phyloP scores from a whole-genome alignment of 30 jellyfish, hydroid and myxozoan species.

The Hydra vulgaris region DNA sequence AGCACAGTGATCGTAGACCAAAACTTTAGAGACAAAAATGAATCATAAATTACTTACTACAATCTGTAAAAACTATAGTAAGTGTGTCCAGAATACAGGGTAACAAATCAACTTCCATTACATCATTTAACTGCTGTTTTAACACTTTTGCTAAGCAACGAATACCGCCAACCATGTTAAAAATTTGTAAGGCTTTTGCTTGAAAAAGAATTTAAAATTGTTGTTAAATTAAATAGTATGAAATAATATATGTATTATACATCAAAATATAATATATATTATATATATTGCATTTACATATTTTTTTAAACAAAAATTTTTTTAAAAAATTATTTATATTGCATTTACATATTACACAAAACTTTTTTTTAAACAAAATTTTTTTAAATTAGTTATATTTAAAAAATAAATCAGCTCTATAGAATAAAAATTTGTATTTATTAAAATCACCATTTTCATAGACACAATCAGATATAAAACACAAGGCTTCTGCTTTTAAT shows the following conservation, averaged over 20 bases:
- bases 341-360: no score
- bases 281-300: no score
- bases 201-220: not conserved
- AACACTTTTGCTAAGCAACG: constrained; percentile 30
- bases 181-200: constrained; percentile 43
- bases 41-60: constrained; percentile 21
- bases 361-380: no score
- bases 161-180: constrained; percentile 59
- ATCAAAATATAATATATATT: no score
- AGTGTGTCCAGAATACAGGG: constrained; percentile 37
- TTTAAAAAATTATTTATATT: no score
- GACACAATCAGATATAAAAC: constrained; percentile 45
- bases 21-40: no score
- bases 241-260: no score
- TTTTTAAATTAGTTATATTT: no score
- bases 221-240: not conserved
- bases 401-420: no score
- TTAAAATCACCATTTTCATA: constrained; percentile 47
- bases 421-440: no score
- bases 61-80: constrained; percentile 33
- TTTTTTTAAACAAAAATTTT: no score
- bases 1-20: no score
- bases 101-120: not conserved
- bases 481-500: constrained; percentile 26
- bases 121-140: constrained; percentile 8